Evolutionary conservation across 2,113 vertebrate genomes (phyloP), one percentile per base, ranked within the genome.

Genomic region (Epinephelus cyanopodus): DNA sequence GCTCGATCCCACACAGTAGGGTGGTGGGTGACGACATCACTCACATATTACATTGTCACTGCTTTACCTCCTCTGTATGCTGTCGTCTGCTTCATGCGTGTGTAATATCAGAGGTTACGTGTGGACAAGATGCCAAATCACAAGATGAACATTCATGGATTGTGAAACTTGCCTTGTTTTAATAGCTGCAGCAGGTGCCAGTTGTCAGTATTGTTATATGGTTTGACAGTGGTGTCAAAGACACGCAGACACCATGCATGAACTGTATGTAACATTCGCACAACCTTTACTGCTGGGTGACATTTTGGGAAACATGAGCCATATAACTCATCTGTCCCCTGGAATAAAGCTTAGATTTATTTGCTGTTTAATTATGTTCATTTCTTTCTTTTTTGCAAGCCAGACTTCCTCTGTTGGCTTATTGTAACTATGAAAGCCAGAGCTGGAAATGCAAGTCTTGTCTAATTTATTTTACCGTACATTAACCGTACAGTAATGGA

Each of bases 121-220:
- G 47, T 70, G 37, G 56, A 79, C 12, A 33, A 57, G 27, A 23
- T 19, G 47, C 29, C 21, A 17, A 50, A 64, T 68, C 25, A 33
- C 37, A 56, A 62, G 17, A 58, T 63, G n/a, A 84, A 79, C 79
- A 88, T 75, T 68, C 64, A 84, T 65, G 58, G 68, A 12, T 27
- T 67, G 37, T 66, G 53, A 69, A 33, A 75, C n/a, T 54, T 17
- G 52, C 25, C 56, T 65, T 11, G 0, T 23, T 86, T 85, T 81
- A 79, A 87, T 25, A 14, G 60, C 79, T 50, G 17, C 53, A 68
- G 50, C 69, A 78, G 71, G 66, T 73, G 75, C 7, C 48, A 64
- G 47, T 69, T n/a, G 12, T 72, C 68, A 50, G 4, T 53, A 15
- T 8, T 42, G 57, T 39, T 18, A 6, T 74, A 45, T 4, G 9